phyloP scores from a whole-genome alignment of 2,797 vertebrate genomes.

The Caiman crocodilus region DNA sequence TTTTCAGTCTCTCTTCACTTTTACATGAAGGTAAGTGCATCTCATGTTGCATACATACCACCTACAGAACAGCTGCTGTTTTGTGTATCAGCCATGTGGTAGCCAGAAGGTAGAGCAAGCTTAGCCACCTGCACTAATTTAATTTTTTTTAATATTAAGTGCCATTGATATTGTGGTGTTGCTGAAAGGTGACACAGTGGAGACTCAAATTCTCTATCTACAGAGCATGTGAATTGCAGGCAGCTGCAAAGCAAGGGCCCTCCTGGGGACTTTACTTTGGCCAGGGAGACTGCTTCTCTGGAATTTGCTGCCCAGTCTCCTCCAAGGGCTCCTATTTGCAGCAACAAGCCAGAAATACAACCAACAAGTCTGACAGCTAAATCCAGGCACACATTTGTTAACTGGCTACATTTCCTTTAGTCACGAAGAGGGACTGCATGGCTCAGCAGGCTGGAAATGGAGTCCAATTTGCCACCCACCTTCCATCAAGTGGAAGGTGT shows the following conservation, averaged over 20 bases:
- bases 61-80: neutral
- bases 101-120: neutral
- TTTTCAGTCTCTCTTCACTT: neutral
- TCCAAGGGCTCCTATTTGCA: neutral
- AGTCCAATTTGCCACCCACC: neutral
- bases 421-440: neutral
- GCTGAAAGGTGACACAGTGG: neutral
- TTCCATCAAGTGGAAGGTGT: neutral
- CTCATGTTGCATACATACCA: neutral
- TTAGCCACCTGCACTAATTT: neutral
- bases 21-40: neutral
- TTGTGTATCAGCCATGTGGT: neutral
- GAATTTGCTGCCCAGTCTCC: neutral
- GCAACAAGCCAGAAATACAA: neutral
- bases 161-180: neutral
- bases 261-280: neutral
- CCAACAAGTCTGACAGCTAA: constrained; percentile 2
- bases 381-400: neutral
- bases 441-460: neutral
- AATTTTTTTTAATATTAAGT: neutral
- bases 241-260: neutral
- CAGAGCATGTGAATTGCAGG: neutral
- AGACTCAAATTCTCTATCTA: neutral
- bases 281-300: neutral
- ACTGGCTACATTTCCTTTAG: neutral